Base-by-base conservation (phyloP, 2,113 vertebrate genomes). In the Crotalus viridis region DNA sequence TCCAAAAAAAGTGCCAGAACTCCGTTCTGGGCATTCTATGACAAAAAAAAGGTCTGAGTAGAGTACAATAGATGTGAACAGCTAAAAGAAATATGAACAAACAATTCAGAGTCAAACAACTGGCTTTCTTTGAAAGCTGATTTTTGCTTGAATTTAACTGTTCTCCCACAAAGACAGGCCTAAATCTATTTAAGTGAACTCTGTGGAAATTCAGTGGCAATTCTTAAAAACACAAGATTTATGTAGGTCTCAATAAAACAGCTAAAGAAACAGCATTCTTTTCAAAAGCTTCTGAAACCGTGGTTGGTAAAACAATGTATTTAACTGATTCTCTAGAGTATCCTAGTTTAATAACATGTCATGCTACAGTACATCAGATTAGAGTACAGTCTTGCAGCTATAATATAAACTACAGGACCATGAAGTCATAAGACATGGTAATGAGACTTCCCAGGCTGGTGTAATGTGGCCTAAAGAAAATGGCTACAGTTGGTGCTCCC, bases 381-480 rank as follows among this genome's bases (percentile, higher is more conserved):
- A 95, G 94, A 96, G 97, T 97, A 96, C 93, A 95, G 92, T 96
- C 95, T 96, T 91, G 94, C 91, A 94, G 94, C 95, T 94, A 3
- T 95, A 94, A 93, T 94, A 52, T 94, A 97, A 97, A 94, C 96
- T 94, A 94, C 89, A 93, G 92, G 93, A 96, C 95, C 95, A 93
- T 96, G 97, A 97, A 97, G 97, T 95, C 96, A 96, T 98, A 97
- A 96, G 96, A 96, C 54, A 90, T 48, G 88, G 94, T 97, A 98
- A 98, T 97, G 97, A 98, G 96, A 97, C 95, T 96, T 93, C 96
- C 96, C 97, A 95, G 96, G 95, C 57, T 90, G 96, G 90, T 96
- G 94, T 96, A 97, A 97, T 97, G 96, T 96, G 96, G 96, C 96
- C 95, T 96, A 97, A 96, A 96, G 96, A 96, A 96, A 98, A 96